These are phyloP conservation scores for Tromatobia lineatoria DNA, from an alignment of 2,888 invertebrate genomes.

Conservation along the genomic window DNA sequence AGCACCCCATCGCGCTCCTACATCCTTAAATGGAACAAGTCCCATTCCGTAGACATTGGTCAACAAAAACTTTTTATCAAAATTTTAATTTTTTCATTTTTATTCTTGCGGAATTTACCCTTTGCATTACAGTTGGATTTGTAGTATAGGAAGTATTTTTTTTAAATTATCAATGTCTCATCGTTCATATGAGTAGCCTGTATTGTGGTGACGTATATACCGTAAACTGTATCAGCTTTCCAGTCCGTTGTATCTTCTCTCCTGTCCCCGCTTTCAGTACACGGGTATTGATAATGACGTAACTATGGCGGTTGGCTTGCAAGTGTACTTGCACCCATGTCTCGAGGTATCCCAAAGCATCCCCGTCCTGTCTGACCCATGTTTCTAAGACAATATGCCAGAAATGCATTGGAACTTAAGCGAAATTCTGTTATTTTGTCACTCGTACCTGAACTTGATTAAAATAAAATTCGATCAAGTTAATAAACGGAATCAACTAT, in stretches of 20 bases:
- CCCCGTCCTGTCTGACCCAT: neutral
- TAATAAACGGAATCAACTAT: no score
- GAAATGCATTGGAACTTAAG: neutral
- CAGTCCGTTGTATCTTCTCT: slow-evolving; percentile 12
- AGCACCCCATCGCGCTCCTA: no score
- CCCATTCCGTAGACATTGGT: no score
- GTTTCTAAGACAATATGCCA: neutral
- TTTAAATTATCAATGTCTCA: neutral
- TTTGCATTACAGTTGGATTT: no score
- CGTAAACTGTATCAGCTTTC: neutral
- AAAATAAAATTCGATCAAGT: no score
- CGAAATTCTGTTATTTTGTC: neutral
- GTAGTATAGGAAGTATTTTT: neutral
- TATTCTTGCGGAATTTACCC: no score
- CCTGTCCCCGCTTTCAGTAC: slow-evolving; percentile 27
- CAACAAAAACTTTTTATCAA: no score
- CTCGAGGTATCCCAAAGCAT: no score
- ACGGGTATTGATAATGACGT: slow-evolving; percentile 63
- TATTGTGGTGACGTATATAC: neutral
- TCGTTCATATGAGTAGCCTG: no score
- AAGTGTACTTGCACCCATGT: slow-evolving; percentile 47
- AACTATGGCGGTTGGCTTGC: slow-evolving; percentile 56
- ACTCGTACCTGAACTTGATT: neutral
- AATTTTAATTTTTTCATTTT: no score
- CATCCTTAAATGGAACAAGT: no score